Evolutionary conservation across 2,888 invertebrate species (phyloP).

Genomic region (Yponomeuta sedellus): DNA sequence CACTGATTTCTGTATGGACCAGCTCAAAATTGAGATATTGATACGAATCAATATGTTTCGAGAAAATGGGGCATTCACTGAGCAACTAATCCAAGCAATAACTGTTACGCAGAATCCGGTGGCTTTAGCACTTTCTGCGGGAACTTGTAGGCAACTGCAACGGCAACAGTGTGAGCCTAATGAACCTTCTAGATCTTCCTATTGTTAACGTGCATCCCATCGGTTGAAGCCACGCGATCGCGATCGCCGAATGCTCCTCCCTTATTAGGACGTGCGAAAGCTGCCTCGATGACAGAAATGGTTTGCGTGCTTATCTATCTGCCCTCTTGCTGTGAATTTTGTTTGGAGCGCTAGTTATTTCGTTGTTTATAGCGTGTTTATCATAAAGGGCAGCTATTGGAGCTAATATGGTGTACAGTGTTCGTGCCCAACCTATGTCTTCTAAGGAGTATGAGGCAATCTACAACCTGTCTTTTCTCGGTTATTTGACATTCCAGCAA

Average conservation of each 20-base stretch:
- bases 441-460: too few relatives aligned
- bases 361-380: not conserved
- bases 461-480: too few relatives aligned
- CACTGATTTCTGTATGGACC: too few relatives aligned
- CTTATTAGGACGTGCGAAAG: constrained; percentile 65
- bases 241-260: constrained; percentile 48
- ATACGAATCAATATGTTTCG: too few relatives aligned
- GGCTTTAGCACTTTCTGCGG: too few relatives aligned
- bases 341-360: not conserved
- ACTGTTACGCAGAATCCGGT: too few relatives aligned
- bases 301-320: constrained; percentile 26
- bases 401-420: not conserved
- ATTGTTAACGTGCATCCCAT: not conserved
- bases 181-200: constrained; percentile 20
- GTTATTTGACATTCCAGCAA: not conserved
- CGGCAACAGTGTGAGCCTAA: not conserved
- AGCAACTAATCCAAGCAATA: too few relatives aligned
- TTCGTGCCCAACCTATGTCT: not conserved
- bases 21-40: too few relatives aligned
- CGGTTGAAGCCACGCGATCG: constrained; percentile 46
- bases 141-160: too few relatives aligned
- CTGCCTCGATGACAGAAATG: constrained; percentile 52
- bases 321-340: constrained; percentile 3
- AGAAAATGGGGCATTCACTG: too few relatives aligned
- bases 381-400: not conserved